Base-by-base conservation (phyloP, 2,888 invertebrate species). In the Chloroclysta siterata region DNA sequence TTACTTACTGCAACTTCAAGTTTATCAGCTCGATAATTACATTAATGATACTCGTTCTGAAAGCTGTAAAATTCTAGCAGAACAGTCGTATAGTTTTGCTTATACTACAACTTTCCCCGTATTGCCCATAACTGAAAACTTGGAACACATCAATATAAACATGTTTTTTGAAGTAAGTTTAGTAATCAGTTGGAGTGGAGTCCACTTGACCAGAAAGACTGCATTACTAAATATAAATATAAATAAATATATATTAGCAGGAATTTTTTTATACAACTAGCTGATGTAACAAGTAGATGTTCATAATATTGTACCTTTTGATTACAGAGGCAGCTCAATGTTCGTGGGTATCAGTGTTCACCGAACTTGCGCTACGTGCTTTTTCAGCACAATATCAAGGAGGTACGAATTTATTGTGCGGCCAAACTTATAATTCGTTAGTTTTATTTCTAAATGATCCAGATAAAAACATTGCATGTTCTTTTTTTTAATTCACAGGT, bases 381-480 rank as follows among this genome's bases (percentile, higher is more conserved):
- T 80, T 97, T 98, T 93, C 96, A 96, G 93, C 97, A 97, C 94
- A 97, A 97, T 93, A 96, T 97, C 89, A 97, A 97, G 92, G 95
- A 96, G 94, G 97, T 97, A 93, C 58, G 82, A 17, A 46, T 39
- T 65, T 55, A 64, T 55, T 65, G 33, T 60, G 60, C 17, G 5
- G n/a, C 17, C 8, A 15, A 44, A 44, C 2, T 39, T 39, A 5
- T 33, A 33, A 33, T 33, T 29, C 4, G 29, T 29, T 33, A 8
- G 33, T 6, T 33, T 33, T 29, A 5, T 33, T 33, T 33, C 33
- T 33, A 29, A 29, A 36, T 39, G 14, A 14, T n/a, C 42, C 3
- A 22, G 22, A 22, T 2, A 22, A 22, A 42, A 4, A 5, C n/a
- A n/a, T 42, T 10, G 14, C 65, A 59, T 72, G 72, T 77, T 72